Percentiles rank a stretch among this genome's conserved stretches.
Conservation (phyloP, 2,797 vertebrate species). For the Melanotaenia parkinsoni region DNA sequence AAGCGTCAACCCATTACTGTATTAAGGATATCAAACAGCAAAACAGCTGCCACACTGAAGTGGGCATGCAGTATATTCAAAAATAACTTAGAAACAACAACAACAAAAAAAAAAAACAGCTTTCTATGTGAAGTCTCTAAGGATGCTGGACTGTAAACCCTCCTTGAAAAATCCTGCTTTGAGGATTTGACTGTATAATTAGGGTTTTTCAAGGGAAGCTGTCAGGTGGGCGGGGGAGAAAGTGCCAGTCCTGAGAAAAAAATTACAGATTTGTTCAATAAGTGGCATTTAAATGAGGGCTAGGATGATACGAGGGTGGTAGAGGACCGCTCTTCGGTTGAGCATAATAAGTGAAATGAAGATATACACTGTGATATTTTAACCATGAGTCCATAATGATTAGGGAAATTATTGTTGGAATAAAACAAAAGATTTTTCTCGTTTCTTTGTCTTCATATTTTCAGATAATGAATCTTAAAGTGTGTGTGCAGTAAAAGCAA, state of each 20-base stretch:
- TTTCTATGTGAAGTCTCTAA: conserved; percentile 26
- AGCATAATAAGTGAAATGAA: neutral
- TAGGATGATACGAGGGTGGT: conserved; percentile 21
- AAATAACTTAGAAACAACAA: neutral
- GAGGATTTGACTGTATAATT: conserved; percentile 67
- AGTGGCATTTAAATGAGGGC: conserved; percentile 54
- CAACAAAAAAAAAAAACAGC: conserved; percentile 36
- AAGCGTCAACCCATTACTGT: conserved; percentile 11
- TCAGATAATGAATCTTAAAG: conserved; percentile 30
- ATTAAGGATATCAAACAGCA: conserved; percentile 4
- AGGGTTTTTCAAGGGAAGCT: conserved; percentile 62
- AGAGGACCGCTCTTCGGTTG: neutral
- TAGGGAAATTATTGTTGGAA: conserved; percentile 7
- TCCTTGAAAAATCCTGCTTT: conserved; percentile 40
- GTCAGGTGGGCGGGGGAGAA: conserved; percentile 49
- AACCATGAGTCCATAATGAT: conserved; percentile 12
- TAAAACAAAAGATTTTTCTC: neutral
- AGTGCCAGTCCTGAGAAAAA: conserved; percentile 31
- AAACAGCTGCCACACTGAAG: conserved; percentile 15
- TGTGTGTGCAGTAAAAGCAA: conserved; percentile 49
- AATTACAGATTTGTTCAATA: conserved; percentile 53
- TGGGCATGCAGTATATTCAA: neutral
- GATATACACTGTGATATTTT: conserved; percentile 7
- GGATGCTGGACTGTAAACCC: conserved; percentile 32
- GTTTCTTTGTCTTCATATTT: neutral